A percentile compares a stretch with the other conserved stretches of the same genome.
These are phyloP conservation scores for Clivina fossor DNA, from an alignment of 2,888 invertebrate genomes.

Conservation along the genomic window DNA sequence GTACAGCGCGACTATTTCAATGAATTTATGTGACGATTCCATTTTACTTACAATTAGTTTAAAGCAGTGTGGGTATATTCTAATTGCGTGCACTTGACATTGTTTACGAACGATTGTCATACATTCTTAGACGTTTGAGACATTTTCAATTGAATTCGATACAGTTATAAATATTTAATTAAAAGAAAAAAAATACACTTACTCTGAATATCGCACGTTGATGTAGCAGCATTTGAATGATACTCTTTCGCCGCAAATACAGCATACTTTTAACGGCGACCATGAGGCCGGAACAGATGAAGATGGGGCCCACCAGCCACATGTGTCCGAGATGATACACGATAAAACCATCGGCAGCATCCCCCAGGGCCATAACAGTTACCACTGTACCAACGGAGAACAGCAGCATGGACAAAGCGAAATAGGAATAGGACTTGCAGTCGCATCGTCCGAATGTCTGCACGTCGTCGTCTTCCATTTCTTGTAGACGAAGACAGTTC, in stretches of 20 bases:
- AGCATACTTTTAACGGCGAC: conserved; percentile 69
- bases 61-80: background rate
- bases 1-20: conserved; percentile 1
- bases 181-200: conserved; percentile 44
- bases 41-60: no score
- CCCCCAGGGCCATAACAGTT: conserved; percentile 63
- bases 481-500: conserved; percentile 57
- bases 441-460: conserved; percentile 66
- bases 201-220: conserved; percentile 65
- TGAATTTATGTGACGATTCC: conserved; percentile 19
- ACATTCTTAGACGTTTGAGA: no score
- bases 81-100: background rate
- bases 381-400: conserved; percentile 66
- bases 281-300: conserved; percentile 69
- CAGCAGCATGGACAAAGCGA: conserved; percentile 63
- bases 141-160: no score
- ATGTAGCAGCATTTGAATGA: conserved; percentile 65
- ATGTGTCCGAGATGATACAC: conserved; percentile 65
- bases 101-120: conserved; percentile 4
- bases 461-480: conserved; percentile 62
- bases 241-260: conserved; percentile 65
- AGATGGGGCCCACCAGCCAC: conserved; percentile 69
- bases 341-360: conserved; percentile 58
- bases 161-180: conserved; percentile 14
- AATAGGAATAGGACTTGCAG: conserved; percentile 67